These are phyloP conservation scores for Cephalopholis sonnerati DNA, from an alignment of 2,113 vertebrate genomes.

Conservation along the genomic window DNA sequence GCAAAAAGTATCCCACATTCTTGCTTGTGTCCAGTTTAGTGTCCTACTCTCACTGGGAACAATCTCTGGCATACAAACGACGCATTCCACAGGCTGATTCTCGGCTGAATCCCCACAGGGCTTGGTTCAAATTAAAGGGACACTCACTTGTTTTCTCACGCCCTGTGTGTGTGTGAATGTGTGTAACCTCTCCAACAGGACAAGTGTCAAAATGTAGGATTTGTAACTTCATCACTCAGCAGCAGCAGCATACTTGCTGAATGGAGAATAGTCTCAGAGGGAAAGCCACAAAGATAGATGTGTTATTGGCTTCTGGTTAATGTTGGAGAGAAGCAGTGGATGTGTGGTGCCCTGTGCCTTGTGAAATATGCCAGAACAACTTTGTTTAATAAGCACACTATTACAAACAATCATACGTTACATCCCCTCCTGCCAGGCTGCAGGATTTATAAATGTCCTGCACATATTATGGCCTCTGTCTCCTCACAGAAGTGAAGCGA, in stretches of 20 bases:
- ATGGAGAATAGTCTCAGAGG: not conserved
- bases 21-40: slow-evolving; percentile 64
- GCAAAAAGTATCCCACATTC: slow-evolving; percentile 54
- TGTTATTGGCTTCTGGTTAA: slow-evolving; percentile 45
- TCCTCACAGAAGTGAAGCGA: slow-evolving; percentile 23
- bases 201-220: slow-evolving; percentile 24
- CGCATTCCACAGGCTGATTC: slow-evolving; percentile 81
- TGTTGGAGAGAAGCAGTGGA: slow-evolving; percentile 40
- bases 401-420: slow-evolving; percentile 68
- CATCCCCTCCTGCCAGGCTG: slow-evolving; percentile 28
- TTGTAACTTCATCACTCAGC: not conserved
- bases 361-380: slow-evolving; percentile 69
- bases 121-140: slow-evolving; percentile 81
- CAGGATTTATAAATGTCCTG: slow-evolving; percentile 51
- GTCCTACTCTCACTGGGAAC: slow-evolving; percentile 74
- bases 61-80: slow-evolving; percentile 79
- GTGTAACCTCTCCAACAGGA: not conserved
- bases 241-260: slow-evolving; percentile 11
- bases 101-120: slow-evolving; percentile 73
- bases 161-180: slow-evolving; percentile 1
- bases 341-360: slow-evolving; percentile 23
- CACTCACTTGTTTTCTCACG: slow-evolving; percentile 74
- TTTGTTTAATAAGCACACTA: slow-evolving; percentile 79
- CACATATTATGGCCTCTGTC: slow-evolving; percentile 76
- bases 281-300: not conserved